These are phyloP conservation scores for Talpa occidentalis DNA, from an alignment of 2,113 vertebrate species.

Conservation along the genomic window DNA sequence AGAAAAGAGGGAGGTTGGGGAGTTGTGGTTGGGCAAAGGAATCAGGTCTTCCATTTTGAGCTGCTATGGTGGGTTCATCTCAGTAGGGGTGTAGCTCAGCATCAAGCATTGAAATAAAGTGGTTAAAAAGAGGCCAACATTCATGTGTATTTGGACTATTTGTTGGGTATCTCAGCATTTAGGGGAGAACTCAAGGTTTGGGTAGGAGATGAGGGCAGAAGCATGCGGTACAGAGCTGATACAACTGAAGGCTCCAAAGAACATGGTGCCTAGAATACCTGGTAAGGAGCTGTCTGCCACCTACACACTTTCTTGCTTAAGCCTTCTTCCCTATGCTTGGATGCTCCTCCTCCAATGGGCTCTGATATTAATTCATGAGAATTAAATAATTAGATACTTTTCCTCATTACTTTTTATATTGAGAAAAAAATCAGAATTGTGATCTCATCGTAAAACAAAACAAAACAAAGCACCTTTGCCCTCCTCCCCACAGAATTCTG, in stretches of 20 bases:
- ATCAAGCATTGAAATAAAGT: not conserved
- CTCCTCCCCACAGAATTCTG: not conserved
- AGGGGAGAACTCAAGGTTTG: not conserved
- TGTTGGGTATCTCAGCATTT: not conserved
- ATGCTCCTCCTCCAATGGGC: not conserved
- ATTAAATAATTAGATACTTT: conserved; percentile 3
- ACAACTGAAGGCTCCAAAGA: not conserved
- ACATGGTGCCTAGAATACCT: not conserved
- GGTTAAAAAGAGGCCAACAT: not conserved
- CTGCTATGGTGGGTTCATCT: not conserved
- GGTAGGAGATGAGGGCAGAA: not conserved
- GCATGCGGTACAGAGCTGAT: not conserved
- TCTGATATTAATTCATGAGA: conserved; percentile 6
- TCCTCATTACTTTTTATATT: conserved; percentile 10
- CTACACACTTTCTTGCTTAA: not conserved
- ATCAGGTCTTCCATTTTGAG: not conserved
- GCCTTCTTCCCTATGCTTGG: not conserved
- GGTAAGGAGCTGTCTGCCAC: not conserved
- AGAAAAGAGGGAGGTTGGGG: not conserved
- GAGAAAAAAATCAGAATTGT: not conserved
- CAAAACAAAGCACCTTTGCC: not conserved
- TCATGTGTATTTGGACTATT: not conserved
- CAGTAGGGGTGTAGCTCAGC: not conserved
- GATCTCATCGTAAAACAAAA: conserved; percentile 4
- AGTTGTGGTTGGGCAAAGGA: not conserved